Evolutionary conservation across 2,888 invertebrate species (phyloP), one percentile per base, ranked within the genome.

Genomic region (Caenorhabditis auriculariae): DNA sequence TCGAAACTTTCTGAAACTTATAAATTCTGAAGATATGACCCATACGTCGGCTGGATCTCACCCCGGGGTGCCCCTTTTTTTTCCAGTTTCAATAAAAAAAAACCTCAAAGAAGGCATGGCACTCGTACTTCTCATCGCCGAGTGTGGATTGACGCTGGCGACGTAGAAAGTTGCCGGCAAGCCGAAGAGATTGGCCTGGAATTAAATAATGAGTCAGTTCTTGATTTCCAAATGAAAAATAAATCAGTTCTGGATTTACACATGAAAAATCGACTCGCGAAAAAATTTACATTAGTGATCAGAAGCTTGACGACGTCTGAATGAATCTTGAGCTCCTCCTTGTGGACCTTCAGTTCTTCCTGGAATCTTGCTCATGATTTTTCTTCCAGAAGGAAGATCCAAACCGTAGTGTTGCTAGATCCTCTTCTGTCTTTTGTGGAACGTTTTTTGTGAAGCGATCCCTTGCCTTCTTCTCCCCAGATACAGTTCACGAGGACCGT

Each of bases 401-500:
- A n/a, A n/a, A n/a, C n/a, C n/a, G n/a, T n/a, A n/a, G n/a, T n/a
- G n/a, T n/a, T n/a, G n/a, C n/a, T n/a, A n/a, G n/a, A n/a, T n/a
- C n/a, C n/a, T n/a, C n/a, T n/a, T n/a, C n/a, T n/a, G n/a, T n/a
- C n/a, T n/a, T n/a, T n/a, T n/a, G n/a, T n/a, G n/a, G n/a, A n/a
- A n/a, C n/a, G n/a, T n/a, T n/a, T n/a, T n/a, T n/a, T n/a, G n/a
- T n/a, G n/a, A n/a, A n/a, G n/a, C n/a, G n/a, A n/a, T n/a, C n/a
- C n/a, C n/a, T n/a, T n/a, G n/a, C n/a, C n/a, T 42, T 43, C 53
- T 26, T 69, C 69, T 12, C 62, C 56, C 38, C 75, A 71, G 6
- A 75, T 55, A 17, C 71, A 60, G 4, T 65, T 67, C 6, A 72
- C 69, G 19, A 75, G 60, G 1, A 75, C 72, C 0, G 64, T 56